phyloP scores from a whole-genome alignment of 1,140 invertebrate genomes.

The Leucophenga varia region DNA sequence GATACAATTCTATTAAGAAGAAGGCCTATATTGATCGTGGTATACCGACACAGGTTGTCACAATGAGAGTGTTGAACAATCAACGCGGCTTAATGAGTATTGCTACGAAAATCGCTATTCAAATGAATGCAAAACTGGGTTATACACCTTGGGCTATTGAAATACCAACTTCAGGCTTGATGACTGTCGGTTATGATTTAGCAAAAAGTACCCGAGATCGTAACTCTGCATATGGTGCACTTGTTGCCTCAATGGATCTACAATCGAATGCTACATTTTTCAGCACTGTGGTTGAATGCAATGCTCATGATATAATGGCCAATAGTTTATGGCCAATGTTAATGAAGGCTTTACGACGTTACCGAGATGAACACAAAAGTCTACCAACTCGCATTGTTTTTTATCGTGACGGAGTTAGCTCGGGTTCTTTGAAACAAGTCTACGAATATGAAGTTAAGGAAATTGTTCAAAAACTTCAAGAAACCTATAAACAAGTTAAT shows the following conservation, averaged over 20 bases:
- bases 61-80: constrained; percentile 59
- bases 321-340: constrained; percentile 66
- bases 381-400: constrained; percentile 66
- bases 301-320: constrained; percentile 70
- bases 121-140: constrained; percentile 88
- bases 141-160: constrained; percentile 81
- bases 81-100: constrained; percentile 78
- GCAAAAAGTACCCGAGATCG: constrained; percentile 74
- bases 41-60: constrained; percentile 75
- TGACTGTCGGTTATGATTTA: constrained; percentile 88
- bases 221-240: constrained; percentile 67
- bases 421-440: constrained; percentile 76
- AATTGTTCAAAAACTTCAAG: constrained; percentile 60
- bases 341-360: constrained; percentile 62
- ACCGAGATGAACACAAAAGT: constrained; percentile 43
- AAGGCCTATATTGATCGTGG: constrained; percentile 76
- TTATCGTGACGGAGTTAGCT: constrained; percentile 82
- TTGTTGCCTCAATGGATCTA: constrained; percentile 77
- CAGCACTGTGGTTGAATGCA: constrained; percentile 63
- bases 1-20: constrained; percentile 71
- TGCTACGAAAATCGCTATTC: constrained; percentile 84
- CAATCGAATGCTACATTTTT: constrained; percentile 61
- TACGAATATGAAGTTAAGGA: constrained; percentile 51
- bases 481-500: constrained; percentile 58
- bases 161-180: constrained; percentile 68